Evolutionary conservation across 2,113 vertebrate genomes (phyloP).

Genomic region (Tychaedon coryphoeus): DNA sequence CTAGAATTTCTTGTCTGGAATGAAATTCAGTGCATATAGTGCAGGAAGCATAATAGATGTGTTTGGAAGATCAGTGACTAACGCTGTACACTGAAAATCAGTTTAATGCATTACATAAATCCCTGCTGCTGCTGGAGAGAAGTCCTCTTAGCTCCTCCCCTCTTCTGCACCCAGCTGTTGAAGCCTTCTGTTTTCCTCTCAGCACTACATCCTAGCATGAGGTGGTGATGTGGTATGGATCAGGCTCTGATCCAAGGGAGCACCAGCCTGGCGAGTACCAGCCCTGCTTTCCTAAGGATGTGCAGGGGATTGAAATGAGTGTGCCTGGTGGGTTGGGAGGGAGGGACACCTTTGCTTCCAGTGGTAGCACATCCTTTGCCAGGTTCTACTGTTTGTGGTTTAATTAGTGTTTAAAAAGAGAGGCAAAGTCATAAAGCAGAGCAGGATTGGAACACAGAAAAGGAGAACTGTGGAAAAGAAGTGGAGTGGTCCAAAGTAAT

Average conservation of each 20-base stretch:
- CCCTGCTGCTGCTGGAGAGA: background rate
- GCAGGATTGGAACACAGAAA: background rate
- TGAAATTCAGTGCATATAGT: background rate
- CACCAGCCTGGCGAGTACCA: background rate
- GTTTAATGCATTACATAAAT: background rate
- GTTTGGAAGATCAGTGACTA: background rate
- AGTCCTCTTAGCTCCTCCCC: background rate
- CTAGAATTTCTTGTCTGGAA: background rate
- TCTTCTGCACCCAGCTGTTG: background rate
- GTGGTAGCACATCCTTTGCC: background rate
- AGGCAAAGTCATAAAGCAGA: background rate
- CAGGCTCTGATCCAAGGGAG: background rate
- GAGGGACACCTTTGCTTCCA: background rate
- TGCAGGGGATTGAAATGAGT: background rate
- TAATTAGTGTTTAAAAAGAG: background rate
- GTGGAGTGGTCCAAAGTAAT: background rate
- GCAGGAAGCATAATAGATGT: background rate
- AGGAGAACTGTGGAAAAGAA: background rate
- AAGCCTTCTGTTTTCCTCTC: background rate
- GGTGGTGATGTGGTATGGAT: background rate
- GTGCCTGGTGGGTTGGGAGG: background rate
- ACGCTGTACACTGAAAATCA: background rate
- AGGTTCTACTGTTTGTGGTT: background rate
- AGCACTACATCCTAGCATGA: background rate
- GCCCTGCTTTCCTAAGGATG: background rate